These are phyloP conservation scores for Panurus biarmicus DNA, from an alignment of 2,113 vertebrate species.

Conservation along the genomic window DNA sequence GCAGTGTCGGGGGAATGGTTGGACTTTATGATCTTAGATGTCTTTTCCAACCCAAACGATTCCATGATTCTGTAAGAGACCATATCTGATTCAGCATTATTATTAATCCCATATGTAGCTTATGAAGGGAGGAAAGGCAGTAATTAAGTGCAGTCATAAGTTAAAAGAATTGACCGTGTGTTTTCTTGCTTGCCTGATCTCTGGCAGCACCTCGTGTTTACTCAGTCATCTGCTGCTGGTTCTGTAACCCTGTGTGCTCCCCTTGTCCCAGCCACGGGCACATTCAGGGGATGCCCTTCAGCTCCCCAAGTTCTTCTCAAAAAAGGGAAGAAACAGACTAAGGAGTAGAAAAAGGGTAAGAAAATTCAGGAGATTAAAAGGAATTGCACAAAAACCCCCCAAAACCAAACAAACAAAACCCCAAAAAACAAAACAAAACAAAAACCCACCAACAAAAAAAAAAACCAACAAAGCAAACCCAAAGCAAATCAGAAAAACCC, in stretches of 20 bases:
- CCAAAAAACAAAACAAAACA: background rate
- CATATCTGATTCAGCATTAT: conserved; percentile 8
- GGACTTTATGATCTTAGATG: background rate
- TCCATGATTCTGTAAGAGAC: background rate
- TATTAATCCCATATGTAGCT: conserved; percentile 59
- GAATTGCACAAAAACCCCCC: background rate
- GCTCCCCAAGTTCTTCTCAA: background rate
- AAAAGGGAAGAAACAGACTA: background rate
- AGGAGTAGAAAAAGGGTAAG: background rate
- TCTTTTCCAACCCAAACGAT: background rate
- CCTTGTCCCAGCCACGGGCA: background rate
- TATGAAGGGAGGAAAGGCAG: conserved; percentile 24
- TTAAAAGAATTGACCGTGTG: background rate
- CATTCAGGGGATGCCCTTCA: background rate
- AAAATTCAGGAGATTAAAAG: background rate
- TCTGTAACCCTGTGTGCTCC: background rate
- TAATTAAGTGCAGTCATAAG: conserved; percentile 21
- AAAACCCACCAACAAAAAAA: background rate
- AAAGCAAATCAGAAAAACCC: background rate
- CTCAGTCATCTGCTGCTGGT: background rate
- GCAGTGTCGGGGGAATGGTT: background rate
- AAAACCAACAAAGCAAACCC: background rate
- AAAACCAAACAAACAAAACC: background rate
- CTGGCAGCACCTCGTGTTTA: background rate
- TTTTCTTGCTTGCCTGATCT: conserved; percentile 10